Conservation (phyloP, 2,113 vertebrate genomes). For the Nesogale talazaci region DNA sequence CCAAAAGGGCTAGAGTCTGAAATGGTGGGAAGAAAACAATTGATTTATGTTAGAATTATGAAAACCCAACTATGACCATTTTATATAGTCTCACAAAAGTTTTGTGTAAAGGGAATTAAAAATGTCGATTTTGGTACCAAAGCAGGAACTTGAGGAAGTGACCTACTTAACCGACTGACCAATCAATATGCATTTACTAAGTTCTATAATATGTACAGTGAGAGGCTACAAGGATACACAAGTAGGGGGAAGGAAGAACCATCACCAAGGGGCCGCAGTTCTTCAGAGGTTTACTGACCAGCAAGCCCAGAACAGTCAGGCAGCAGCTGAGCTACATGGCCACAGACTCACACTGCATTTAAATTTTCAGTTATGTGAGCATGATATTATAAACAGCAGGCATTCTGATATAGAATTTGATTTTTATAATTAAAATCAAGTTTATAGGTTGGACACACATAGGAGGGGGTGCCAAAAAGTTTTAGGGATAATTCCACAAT, state of each 20-base stretch:
- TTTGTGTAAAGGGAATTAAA: conserved; percentile 55
- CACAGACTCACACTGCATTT: not conserved
- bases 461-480: not conserved
- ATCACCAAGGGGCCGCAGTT: not conserved
- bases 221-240: not conserved
- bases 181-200: conserved; percentile 35
- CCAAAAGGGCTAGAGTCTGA: conserved; percentile 96
- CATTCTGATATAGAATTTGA: not conserved
- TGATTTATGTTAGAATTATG: conserved; percentile 67
- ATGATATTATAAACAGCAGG: conserved; percentile 19
- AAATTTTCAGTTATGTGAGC: conserved; percentile 37
- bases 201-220: not conserved
- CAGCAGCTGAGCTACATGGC: not conserved
- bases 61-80: conserved; percentile 36
- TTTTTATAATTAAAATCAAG: conserved; percentile 45
- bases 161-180: conserved; percentile 15
- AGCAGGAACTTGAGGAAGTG: conserved; percentile 9
- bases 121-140: conserved; percentile 50
- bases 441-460: not conserved
- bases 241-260: not conserved
- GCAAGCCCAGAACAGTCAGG: not conserved
- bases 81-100: not conserved
- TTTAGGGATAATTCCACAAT: too few relatives aligned
- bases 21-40: conserved; percentile 74
- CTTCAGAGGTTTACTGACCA: not conserved